A percentile compares a stretch with the other conserved stretches of the same genome.
Evolutionary conservation across 2,888 invertebrate genomes (phyloP).

Genomic region (Matsumyia berberina): DNA sequence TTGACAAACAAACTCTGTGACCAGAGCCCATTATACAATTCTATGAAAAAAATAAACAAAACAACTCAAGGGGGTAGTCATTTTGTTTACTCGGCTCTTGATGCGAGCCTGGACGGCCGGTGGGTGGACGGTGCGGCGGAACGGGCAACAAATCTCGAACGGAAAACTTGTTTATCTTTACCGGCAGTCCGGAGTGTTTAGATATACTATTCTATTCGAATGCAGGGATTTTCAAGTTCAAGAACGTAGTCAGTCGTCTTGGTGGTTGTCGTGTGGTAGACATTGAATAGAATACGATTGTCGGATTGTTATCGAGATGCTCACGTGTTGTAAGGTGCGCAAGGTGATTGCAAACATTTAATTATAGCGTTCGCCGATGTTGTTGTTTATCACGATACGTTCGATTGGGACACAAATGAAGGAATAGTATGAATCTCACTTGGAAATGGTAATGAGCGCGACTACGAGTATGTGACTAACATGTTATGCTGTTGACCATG

Average conservation of each 20-base stretch:
- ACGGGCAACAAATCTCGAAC: background rate
- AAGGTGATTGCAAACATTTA: slow-evolving; percentile 55
- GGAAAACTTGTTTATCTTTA: slow-evolving; percentile 39
- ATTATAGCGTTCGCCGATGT: slow-evolving; percentile 9
- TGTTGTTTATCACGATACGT: slow-evolving; percentile 8
- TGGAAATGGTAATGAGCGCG: slow-evolving; percentile 10
- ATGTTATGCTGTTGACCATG: background rate
- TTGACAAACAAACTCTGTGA: background rate
- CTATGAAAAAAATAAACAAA: slow-evolving; percentile 14
- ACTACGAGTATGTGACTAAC: slow-evolving; percentile 29
- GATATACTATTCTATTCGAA: slow-evolving; percentile 5
- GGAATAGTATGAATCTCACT: background rate
- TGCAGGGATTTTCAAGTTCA: slow-evolving; percentile 53
- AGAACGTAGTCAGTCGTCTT: slow-evolving; percentile 22
- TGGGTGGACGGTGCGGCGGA: no score
- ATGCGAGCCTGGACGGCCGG: background rate
- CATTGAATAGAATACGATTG: slow-evolving; percentile 27
- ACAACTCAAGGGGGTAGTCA: background rate
- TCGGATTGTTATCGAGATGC: slow-evolving; percentile 29
- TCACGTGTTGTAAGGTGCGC: slow-evolving; percentile 49
- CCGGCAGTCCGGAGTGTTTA: slow-evolving; percentile 19
- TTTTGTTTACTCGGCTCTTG: slow-evolving; percentile 21
- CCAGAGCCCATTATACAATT: slow-evolving; percentile 20
- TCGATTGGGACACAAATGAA: background rate
- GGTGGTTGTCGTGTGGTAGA: slow-evolving; percentile 3